Evolutionary conservation across 2,888 invertebrate species (phyloP).

Genomic region (Blastobasis lacticolella): DNA sequence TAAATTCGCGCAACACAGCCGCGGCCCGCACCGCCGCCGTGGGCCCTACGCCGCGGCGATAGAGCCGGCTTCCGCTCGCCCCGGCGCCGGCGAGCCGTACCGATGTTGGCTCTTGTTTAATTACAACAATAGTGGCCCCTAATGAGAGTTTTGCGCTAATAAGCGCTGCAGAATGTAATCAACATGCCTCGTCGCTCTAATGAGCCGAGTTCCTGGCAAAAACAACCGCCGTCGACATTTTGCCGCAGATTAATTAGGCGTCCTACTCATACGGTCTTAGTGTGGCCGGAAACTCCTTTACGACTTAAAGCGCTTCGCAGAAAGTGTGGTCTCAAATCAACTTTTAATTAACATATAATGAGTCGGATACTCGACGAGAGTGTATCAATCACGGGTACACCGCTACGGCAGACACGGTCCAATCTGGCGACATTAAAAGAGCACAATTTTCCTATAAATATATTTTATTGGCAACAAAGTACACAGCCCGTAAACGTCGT

Average conservation of each 20-base stretch:
- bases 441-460: slow-evolving; percentile 33
- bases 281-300: slow-evolving; percentile 5
- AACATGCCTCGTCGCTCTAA: slow-evolving; percentile 71
- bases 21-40: slow-evolving; percentile 17
- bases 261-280: slow-evolving; percentile 51
- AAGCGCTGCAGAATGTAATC: slow-evolving; percentile 73
- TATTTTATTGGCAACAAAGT: slow-evolving; percentile 61
- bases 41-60: slow-evolving; percentile 18
- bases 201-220: slow-evolving; percentile 71
- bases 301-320: slow-evolving; percentile 40
- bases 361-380: neutral
- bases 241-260: slow-evolving; percentile 70
- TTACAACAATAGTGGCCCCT: slow-evolving; percentile 73
- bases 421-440: too few species aligned
- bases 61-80: slow-evolving; percentile 38
- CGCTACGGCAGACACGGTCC: neutral
- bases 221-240: slow-evolving; percentile 66
- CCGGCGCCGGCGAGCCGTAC: slow-evolving; percentile 29
- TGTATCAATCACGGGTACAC: neutral
- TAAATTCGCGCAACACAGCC: slow-evolving; percentile 62
- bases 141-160: slow-evolving; percentile 73
- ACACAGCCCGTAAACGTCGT: slow-evolving; percentile 62
- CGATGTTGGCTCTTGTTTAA: slow-evolving; percentile 66
- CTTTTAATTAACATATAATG: slow-evolving; percentile 14
- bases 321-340: slow-evolving; percentile 25